These are phyloP conservation scores for Drosophila arawakana DNA, from an alignment of 1,140 invertebrate species.

Conservation along the genomic window DNA sequence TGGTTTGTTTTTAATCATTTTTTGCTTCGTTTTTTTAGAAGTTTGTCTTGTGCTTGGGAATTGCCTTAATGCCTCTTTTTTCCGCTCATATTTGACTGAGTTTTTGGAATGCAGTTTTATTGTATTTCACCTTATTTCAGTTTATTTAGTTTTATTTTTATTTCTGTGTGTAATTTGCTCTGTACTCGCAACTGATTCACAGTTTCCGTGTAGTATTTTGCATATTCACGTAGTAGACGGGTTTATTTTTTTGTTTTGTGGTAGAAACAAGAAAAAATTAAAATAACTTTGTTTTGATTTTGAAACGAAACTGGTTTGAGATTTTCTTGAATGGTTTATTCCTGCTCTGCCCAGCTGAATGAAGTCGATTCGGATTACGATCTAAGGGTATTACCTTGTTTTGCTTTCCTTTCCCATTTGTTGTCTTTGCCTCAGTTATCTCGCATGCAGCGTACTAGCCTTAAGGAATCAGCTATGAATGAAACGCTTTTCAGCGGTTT, in stretches of 20 bases:
- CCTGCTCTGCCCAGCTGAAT: conserved; percentile 2
- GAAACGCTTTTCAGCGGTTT: neutral
- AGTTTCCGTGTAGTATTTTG: conserved; percentile 65
- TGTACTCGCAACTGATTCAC: conserved; percentile 46
- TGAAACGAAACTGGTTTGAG: conserved; percentile 61
- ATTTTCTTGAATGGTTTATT: conserved; percentile 39
- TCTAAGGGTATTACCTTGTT: conserved; percentile 18
- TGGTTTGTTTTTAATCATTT: conserved; percentile 29
- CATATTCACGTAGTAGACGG: conserved; percentile 43
- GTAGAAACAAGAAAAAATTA: conserved; percentile 31
- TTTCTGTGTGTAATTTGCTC: conserved; percentile 9
- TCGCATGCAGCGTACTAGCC: conserved; percentile 12
- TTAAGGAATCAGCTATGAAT: conserved; percentile 13
- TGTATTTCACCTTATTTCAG: conserved; percentile 52
- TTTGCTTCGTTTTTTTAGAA: conserved; percentile 52
- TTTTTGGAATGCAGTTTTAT: conserved; percentile 75
- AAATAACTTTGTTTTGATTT: conserved; percentile 68
- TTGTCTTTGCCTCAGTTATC: neutral
- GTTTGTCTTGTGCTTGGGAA: conserved; percentile 55
- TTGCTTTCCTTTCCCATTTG: neutral
- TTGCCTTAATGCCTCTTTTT: conserved; percentile 33
- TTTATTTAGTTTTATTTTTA: conserved; percentile 38
- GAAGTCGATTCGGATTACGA: conserved; percentile 17
- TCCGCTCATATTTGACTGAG: conserved; percentile 66
- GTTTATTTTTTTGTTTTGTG: conserved; percentile 42